A percentile compares a stretch with the other conserved stretches of the same genome.
Conservation (phyloP, 2,113 vertebrate species). For the Anarrhichthys ocellatus region DNA sequence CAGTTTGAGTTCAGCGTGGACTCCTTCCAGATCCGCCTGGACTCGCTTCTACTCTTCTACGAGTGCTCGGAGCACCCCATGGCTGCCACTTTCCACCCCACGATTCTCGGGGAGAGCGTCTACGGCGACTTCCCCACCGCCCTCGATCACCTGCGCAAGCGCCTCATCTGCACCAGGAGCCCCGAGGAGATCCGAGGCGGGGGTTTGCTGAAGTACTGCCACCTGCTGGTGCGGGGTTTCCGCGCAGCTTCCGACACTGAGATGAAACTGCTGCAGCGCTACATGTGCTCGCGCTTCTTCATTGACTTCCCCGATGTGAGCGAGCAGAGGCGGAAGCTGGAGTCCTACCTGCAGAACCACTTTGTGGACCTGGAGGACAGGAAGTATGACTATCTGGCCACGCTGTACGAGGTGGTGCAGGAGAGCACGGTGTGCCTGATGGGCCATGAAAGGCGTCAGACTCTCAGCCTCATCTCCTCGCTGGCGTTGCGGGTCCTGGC, state of each 20-base stretch:
- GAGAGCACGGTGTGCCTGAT: conserved; percentile 99
- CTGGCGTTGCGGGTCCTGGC: conserved; percentile 94
- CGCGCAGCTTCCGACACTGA: conserved; percentile 88
- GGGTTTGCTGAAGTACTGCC: conserved; percentile 98
- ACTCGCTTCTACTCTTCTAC: conserved; percentile 97
- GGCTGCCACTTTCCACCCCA: conserved; percentile 96
- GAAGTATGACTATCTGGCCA: conserved; percentile 98
- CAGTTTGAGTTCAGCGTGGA: conserved; percentile 99
- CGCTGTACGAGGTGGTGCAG: conserved; percentile 93
- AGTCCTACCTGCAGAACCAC: conserved; percentile 98
- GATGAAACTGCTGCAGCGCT: conserved; percentile 96
- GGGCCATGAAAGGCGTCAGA: conserved; percentile 97
- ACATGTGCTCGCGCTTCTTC: conserved; percentile 99
- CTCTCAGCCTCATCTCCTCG: conserved; percentile 94
- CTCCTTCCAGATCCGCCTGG: conserved; percentile 98
- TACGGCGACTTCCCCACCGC: conserved; percentile 96
- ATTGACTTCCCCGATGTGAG: conserved; percentile 97
- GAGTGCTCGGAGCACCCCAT: conserved; percentile 97
- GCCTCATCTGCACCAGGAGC: conserved; percentile 94
- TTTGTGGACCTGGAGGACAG: conserved; percentile 97
- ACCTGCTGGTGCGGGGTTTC: conserved; percentile 96
- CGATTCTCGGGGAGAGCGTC: conserved; percentile 96
- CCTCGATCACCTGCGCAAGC: conserved; percentile 94
- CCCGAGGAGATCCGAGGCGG: conserved; percentile 98
- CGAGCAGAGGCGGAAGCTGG: conserved; percentile 95